Base-by-base conservation (phyloP, 1,140 invertebrate species). In the Epicauta chinensis region DNA sequence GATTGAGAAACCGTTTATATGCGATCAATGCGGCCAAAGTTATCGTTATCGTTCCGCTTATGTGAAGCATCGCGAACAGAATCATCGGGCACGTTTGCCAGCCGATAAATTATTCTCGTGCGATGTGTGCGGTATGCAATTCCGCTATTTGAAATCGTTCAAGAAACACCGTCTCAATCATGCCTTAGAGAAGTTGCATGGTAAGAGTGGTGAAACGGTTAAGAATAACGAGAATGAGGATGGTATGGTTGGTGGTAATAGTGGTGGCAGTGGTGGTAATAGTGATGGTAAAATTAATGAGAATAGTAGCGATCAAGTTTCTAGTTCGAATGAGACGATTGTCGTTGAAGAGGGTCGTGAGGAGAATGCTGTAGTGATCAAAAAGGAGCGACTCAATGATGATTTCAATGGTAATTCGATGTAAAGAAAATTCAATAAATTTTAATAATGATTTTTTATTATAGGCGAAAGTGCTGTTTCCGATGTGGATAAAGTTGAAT, bases 71-170 rank as follows among this genome's bases (percentile, higher is more conserved):
- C 80, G 89, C 37, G 89, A 91, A 65, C 89, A 91, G 70, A 91
- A 92, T 63, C 89, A 93, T 62, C 80, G 88, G 1, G 88, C 89
- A 2, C 75, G 88, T 1, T 71, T 91, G 6, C 89, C 89, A 0
- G 89, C 89, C 6, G 89, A 91, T 71, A 91, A 91, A 66, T 77
- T 91, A 1, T 93, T 91, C 71, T 90, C 88, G 14, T 93, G 89
- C 66, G 88, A 91, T 61, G 87, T 91, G 1, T 92, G 88, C 70
- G 88, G 88, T 15, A 91, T 91, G 88, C 88, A 91, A 68, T 92
- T 92, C 66, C 77, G 86, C 17, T 67, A 66, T 40, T 76, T 91
- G 14, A 91, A 91, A 66, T 91, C 88, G 0, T 92, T 92, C 68
- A 90, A 91, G 68, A 91, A 92, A 69, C 89, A 91, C 64, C 77